Evolutionary conservation across 92 coral and sea anemone genomes (phyloP).

Genomic region (Palythoa grandiflora): DNA sequence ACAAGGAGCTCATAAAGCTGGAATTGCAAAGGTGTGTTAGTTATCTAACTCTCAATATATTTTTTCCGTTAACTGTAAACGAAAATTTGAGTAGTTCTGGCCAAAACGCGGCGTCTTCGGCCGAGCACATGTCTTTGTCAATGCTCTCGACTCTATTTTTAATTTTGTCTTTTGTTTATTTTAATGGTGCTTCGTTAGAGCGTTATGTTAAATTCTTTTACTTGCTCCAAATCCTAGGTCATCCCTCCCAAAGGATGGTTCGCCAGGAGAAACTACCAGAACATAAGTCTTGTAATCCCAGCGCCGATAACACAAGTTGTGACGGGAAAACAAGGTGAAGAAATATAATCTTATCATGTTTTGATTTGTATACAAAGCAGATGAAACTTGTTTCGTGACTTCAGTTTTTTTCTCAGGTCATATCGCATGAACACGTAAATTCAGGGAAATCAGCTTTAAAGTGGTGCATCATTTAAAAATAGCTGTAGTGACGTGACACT

Average conservation of each 20-base stretch:
- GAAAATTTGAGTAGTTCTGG: background rate
- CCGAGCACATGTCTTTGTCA: constrained; percentile 31
- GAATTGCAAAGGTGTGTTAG: constrained; percentile 88
- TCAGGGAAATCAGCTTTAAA: background rate
- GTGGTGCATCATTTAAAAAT: background rate
- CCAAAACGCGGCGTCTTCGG: background rate
- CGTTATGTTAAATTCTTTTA: background rate
- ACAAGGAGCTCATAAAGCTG: constrained; percentile 94
- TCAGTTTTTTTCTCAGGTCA: background rate
- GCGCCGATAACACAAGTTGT: constrained; percentile 96
- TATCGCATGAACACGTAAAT: background rate
- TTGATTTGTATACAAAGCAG: background rate
- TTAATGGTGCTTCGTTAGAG: background rate
- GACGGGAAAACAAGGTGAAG: constrained; percentile 92
- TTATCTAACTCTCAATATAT: background rate
- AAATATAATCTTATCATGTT: background rate
- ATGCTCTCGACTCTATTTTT: background rate
- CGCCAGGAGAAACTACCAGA: constrained; percentile 82
- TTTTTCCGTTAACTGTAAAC: background rate
- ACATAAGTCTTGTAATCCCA: constrained; percentile 82
- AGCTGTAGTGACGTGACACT: background rate
- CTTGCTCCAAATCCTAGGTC: constrained; percentile 58
- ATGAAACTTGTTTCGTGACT: constrained; percentile 24
- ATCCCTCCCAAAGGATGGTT: constrained; percentile 98
- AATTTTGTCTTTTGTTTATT: background rate